Evolutionary conservation across 2,797 vertebrate species (phyloP).

Genomic region (Rousettus madagascariensis): DNA sequence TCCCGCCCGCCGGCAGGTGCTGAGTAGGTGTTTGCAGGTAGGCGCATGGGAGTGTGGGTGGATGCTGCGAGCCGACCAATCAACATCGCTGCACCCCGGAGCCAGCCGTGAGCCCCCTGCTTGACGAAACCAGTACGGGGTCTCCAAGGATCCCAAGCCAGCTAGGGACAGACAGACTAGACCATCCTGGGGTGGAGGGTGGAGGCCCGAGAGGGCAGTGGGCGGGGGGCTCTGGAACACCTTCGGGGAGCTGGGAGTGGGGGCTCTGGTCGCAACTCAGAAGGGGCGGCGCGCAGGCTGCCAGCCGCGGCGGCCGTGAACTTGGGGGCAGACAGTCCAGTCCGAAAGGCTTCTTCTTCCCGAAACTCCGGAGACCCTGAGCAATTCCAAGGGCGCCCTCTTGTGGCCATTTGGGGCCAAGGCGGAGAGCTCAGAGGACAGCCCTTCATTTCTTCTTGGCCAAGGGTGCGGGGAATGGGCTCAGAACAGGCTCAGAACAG

Average conservation of each 20-base stretch:
- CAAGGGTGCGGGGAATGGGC: fast-evolving
- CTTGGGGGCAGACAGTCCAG: fast-evolving
- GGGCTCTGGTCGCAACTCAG: neutral
- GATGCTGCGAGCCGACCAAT: neutral
- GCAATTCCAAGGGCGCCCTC: neutral
- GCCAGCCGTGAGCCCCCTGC: neutral
- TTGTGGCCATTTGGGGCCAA: neutral
- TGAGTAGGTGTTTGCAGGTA: neutral
- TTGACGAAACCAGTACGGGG: fast-evolving
- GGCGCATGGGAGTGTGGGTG: no score
- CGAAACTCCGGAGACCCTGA: fast-evolving
- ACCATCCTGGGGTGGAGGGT: no score
- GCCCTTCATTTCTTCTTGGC: no score
- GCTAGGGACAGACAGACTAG: neutral
- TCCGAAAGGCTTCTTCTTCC: neutral
- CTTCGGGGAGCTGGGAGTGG: neutral
- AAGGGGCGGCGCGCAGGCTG: fast-evolving
- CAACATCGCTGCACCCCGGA: fast-evolving
- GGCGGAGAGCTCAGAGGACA: neutral
- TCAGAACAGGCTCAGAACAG: neutral
- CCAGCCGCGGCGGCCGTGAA: fast-evolving
- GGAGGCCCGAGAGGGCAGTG: no score
- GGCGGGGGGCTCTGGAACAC: neutral
- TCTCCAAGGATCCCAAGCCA: neutral
- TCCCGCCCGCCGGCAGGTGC: neutral